Evolutionary conservation across 92 coral and sea anemone species (phyloP), one percentile per base, ranked within the genome.

Genomic region (Scolanthus callimorphus): DNA sequence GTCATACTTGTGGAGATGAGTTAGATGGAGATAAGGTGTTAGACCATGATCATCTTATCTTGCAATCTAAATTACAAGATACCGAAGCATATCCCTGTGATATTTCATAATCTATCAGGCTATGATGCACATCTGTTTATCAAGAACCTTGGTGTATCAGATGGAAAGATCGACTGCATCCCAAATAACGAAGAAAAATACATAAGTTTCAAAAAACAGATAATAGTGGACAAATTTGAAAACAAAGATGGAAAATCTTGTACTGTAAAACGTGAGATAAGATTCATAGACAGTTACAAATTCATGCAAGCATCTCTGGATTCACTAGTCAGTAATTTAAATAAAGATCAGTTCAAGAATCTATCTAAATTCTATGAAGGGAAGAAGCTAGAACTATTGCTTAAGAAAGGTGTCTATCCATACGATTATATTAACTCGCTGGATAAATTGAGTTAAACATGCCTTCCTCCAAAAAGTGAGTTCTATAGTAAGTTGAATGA

Each of bases 171-270:
- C 2, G 30, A 55, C n/a, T 55, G 59, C 17, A 63, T 73, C 0
- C 71, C 80, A 1, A 55, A 63, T n/a, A 73, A 63, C 20, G 63
- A 61, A 27, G 79, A 71, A 11, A 71, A 71, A 15, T 71, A 71
- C 26, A 62, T 60, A 3, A 26, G 29, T 6, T 60, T 71, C 29
- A 51, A 30, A 0, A 70, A 70, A 17, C 22, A 48, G 19, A 49
- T 59, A 17, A 41, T 0, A 12, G 63, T 76, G 0, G 77, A 58
- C 21, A 3, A 4, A 3, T 76, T 29, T 28, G n/a, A 1, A 1
- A 8, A 77, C 4, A 54, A 70, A 17, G 44, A 44, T 0, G 60
- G 55, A 2, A 59, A 31, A 21, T 3, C 3, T 0, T 20, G 3
- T 3, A 1, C 20, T 17, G 21, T 49, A 2, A 51, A 60, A 4